Evolutionary conservation across 2,888 invertebrate genomes (phyloP).

Genomic region (Sesamia inferens): DNA sequence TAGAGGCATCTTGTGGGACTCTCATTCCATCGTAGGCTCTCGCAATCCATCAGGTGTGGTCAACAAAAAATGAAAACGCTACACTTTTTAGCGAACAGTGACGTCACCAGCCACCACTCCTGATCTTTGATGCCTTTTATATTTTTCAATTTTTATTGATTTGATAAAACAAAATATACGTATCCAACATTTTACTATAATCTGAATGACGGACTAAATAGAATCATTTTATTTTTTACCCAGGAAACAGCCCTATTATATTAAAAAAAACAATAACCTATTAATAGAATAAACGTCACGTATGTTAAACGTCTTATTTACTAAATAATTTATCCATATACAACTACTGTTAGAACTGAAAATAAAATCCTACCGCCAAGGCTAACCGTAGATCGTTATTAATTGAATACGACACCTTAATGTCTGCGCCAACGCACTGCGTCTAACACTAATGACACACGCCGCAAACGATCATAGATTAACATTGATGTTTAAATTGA

Average conservation of each 20-base stretch:
- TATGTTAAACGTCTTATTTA: constrained; percentile 13
- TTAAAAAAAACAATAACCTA: not conserved
- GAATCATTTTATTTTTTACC: too few species aligned
- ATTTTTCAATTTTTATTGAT: too few species aligned
- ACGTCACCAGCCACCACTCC: too few species aligned
- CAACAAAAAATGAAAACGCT: too few species aligned
- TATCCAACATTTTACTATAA: too few species aligned
- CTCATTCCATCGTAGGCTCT: not conserved
- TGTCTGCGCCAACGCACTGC: constrained; percentile 64
- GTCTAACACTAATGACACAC: constrained; percentile 63
- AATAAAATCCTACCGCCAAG: constrained; percentile 52
- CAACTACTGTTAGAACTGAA: constrained; percentile 37
- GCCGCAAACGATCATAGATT: constrained; percentile 59
- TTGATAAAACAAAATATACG: too few species aligned
- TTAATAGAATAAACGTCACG: not conserved
- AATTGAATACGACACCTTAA: constrained; percentile 66
- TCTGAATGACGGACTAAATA: too few species aligned
- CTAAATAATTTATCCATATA: constrained; percentile 11
- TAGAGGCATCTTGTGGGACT: not conserved
- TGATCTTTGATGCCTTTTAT: too few species aligned
- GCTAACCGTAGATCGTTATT: constrained; percentile 54
- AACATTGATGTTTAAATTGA: constrained; percentile 24
- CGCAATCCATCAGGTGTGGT: not conserved
- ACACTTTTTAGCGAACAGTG: too few species aligned
- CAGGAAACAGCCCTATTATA: too few species aligned